Base-by-base conservation (phyloP, 2,797 vertebrate species). In the Phyllotis vaccarum region DNA sequence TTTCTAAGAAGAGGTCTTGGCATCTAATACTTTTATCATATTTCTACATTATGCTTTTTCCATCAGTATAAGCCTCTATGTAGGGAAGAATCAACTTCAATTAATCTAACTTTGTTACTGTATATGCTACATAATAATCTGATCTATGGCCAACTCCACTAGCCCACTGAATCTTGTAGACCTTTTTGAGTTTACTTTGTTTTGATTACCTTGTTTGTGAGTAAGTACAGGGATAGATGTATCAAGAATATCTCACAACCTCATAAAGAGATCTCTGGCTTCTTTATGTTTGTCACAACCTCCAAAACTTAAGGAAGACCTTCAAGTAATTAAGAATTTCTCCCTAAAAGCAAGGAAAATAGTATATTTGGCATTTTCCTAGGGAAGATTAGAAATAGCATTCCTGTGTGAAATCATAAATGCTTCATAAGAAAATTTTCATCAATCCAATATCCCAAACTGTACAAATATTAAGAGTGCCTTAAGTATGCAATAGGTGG, bases 341-440 rank as follows among this genome's bases (percentile, higher is more conserved):
- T 68, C 6, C 66, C 16, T n/a, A n/a, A 68, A 68, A 68, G 16
- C n/a, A 8, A 6, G 6, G 34, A 34, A 16, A 6, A 0, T n/a
- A 19, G 34, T 19, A 7, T 68, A 14, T n/a, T 19, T 3, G 17
- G 34, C 14, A n/a, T 16, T n/a, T n/a, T 68, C 66, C 34, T n/a
- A 0, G 8, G 66, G 31, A n/a, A 68, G 3, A 14, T n/a, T 17
- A n/a, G 31, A n/a, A n/a, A 6, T 6, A n/a, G 6, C 2, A 34
- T 12, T 66, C 34, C 34, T n/a, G 34, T 34, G 66, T 31, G 29
- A 68, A n/a, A 34, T 14, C 66, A 68, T n/a, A 68, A 19, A 68
- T n/a, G 14, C n/a, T n/a, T 68, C 16, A 34, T 68, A 8, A 68
- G 66, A 19, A 68, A 68, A 19, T 16, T 19, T n/a, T 34, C 66